Conservation (phyloP, 2,888 invertebrate genomes). For the Lymantria monacha region DNA sequence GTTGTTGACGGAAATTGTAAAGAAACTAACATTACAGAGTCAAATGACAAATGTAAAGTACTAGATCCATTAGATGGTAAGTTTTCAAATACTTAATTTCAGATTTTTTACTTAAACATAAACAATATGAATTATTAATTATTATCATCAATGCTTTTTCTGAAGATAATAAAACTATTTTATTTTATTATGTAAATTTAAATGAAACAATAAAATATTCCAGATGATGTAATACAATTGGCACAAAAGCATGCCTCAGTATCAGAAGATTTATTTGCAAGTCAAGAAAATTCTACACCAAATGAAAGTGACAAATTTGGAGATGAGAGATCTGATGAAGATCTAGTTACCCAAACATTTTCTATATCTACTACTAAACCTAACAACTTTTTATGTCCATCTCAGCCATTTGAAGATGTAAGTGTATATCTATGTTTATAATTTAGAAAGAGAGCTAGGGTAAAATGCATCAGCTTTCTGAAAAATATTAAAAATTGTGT, state of each 20-base stretch:
- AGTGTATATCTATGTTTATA: too few relatives aligned
- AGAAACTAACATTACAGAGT: constrained; percentile 6
- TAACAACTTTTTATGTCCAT: constrained; percentile 6
- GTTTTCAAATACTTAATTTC: neutral
- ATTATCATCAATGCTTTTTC: too few relatives aligned
- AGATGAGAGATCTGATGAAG: constrained; percentile 30
- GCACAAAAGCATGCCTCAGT: constrained; percentile 55
- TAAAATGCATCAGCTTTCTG: too few relatives aligned
- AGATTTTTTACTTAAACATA: too few relatives aligned
- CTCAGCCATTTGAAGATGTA: constrained; percentile 48
- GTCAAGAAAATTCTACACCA: constrained; percentile 44
- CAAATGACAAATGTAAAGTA: constrained; percentile 3
- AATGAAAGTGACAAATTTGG: constrained; percentile 18
- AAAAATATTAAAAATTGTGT: too few relatives aligned
- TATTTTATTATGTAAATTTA: neutral
- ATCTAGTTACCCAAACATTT: constrained; percentile 59
- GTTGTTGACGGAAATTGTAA: neutral
- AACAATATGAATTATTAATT: too few relatives aligned
- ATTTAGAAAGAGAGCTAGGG: too few relatives aligned
- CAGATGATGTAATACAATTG: constrained; percentile 64
- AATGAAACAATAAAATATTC: constrained; percentile 19
- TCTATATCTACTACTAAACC: constrained; percentile 50
- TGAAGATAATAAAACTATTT: too few relatives aligned
- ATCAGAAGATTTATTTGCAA: constrained; percentile 62
- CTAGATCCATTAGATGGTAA: constrained; percentile 57